A percentile compares a stretch with the other conserved stretches of the same genome.
phyloP scores from a whole-genome alignment of 2,113 vertebrate genomes.

The Murina feae region DNA sequence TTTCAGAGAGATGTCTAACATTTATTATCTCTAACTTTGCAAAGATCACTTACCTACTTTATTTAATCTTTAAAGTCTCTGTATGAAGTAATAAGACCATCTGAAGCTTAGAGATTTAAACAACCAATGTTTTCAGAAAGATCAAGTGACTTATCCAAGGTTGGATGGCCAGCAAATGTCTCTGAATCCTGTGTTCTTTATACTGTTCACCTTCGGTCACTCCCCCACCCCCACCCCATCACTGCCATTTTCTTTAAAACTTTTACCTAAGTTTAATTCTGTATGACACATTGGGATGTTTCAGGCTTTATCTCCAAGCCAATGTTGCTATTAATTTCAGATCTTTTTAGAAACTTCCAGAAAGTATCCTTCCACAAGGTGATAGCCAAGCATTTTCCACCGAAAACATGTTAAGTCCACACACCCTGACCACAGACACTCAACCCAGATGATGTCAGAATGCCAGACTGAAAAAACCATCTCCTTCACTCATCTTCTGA shows the following conservation, averaged over 20 bases:
- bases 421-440: not conserved
- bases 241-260: not conserved
- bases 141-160: not conserved
- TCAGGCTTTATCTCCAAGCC: not conserved
- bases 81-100: not conserved
- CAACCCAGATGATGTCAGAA: not conserved
- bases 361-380: not conserved
- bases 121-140: not conserved
- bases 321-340: not conserved
- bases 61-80: constrained; percentile 5
- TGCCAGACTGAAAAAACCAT: not conserved
- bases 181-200: not conserved
- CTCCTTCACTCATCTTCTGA: not conserved
- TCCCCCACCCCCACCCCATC: not conserved
- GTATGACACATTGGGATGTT: not conserved
- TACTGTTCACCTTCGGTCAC: not conserved
- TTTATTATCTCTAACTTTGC: not conserved
- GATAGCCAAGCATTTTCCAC: not conserved
- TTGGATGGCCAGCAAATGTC: not conserved
- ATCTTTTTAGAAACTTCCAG: not conserved
- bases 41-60: not conserved
- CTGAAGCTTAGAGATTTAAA: constrained; percentile 8
- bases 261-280: not conserved
- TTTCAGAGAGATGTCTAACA: not conserved
- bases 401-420: not conserved